Base-by-base conservation (phyloP, 2,888 invertebrate genomes). In the Hyppa rectilinea region DNA sequence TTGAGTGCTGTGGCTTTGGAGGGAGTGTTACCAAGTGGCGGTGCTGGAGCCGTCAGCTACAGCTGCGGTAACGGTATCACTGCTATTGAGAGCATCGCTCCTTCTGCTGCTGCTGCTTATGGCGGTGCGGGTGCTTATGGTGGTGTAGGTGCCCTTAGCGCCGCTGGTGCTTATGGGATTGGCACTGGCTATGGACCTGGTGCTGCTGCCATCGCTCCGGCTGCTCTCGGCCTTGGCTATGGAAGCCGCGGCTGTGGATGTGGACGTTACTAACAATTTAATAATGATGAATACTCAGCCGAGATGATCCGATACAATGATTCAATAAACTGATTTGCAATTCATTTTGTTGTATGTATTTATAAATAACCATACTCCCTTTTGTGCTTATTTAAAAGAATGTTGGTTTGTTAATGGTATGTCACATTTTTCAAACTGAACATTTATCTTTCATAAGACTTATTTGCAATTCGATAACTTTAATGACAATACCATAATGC, bases 41-140 rank as follows among this genome's bases (percentile, higher is more conserved):
- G 82, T 59, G 67, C 63, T 61, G 82, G 82, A 0, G 66, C 63
- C n/a, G 66, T 81, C 49, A 81, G 65, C 55, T 64, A 81, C 52
- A 69, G 72, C 50, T 70, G 75, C 47, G 75, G 81, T 66, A 71
- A 78, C 31, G 71, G 83, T 38, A 6, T n/a, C 0, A 53, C 53
- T 34, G 31, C n/a, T 34, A 53, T 53, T 6, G 31, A 53, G 53
- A 53, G 31, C 31, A 53, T 53, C 4, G 31, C 31, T 53, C 53
- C 53, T 34, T n/a, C 53, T 14, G 31, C 14, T 53, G n/a, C 7
- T n/a, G 14, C n/a, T n/a, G n/a, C 53, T 0, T n/a, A 12, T 14
- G 53, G 53, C 4, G 6, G 6, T 53, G 55, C 45, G 50, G 67
- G 58, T 65, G 68, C 53, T 0, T n/a, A 12, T 14, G 53, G 53